phyloP scores from a whole-genome alignment of 2,797 vertebrate genomes.

The Schizothorax lantsangensis region DNA sequence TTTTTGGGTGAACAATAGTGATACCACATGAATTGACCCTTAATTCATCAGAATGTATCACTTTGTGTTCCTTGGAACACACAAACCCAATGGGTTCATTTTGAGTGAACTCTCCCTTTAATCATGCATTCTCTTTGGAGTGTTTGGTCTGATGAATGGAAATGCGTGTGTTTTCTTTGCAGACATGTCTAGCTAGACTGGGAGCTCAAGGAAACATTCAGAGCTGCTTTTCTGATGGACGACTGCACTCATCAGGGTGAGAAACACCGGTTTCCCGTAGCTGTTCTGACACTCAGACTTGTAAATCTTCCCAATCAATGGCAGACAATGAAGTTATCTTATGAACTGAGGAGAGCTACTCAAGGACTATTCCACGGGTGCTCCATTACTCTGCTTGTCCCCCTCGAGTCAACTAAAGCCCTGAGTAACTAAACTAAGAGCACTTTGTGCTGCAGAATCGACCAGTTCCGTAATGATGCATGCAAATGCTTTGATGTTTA shows the following conservation, averaged over 20 bases:
- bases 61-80: neutral
- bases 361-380: neutral
- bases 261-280: conserved; percentile 27
- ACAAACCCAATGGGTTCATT: neutral
- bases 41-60: neutral
- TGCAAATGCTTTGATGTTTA: conserved; percentile 1
- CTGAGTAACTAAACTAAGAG: conserved; percentile 20
- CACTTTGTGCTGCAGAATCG: conserved; percentile 7
- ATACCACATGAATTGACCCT: neutral
- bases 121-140: neutral
- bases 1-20: neutral
- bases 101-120: neutral
- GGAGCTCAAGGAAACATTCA: conserved; percentile 82
- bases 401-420: conserved; percentile 1
- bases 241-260: conserved; percentile 73
- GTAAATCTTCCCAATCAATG: conserved; percentile 47
- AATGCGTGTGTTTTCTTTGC: conserved; percentile 46
- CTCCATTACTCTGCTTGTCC: neutral
- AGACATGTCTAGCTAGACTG: conserved; percentile 84
- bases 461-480: neutral
- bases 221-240: conserved; percentile 81
- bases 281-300: conserved; percentile 39
- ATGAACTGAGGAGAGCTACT: conserved; percentile 26
- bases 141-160: neutral
- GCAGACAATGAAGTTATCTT: conserved; percentile 49